Conservation (phyloP, 2,797 vertebrate genomes). For the Lutjanus argentimaculatus region DNA sequence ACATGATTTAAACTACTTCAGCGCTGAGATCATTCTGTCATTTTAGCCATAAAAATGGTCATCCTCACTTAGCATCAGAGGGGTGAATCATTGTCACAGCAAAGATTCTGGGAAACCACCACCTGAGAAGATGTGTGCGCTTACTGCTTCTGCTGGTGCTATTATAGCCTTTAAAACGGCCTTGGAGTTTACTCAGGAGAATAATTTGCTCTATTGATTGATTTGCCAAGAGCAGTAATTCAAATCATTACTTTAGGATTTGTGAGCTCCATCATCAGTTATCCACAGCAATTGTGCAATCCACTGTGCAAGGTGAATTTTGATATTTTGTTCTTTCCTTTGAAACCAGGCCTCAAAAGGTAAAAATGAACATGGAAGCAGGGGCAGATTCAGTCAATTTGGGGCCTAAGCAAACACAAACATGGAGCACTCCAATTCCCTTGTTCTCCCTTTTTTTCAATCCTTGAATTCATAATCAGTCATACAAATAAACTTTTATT, state of each 20-base stretch:
- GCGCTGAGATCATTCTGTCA: slow-evolving; percentile 33
- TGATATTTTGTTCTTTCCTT: background rate
- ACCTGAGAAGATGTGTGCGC: slow-evolving; percentile 2
- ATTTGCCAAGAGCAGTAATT: slow-evolving; percentile 4
- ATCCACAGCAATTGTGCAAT: background rate
- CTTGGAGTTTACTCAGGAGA: background rate
- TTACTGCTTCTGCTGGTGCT: background rate
- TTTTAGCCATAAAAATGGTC: slow-evolving; percentile 37
- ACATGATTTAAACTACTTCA: slow-evolving; percentile 26
- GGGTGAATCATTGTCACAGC: slow-evolving; percentile 34
- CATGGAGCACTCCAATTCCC: too few species aligned
- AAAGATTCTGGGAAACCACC: slow-evolving; percentile 10
- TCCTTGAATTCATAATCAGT: too few species aligned
- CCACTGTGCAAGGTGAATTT: background rate
- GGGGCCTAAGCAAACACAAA: too few species aligned
- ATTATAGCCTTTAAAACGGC: background rate
- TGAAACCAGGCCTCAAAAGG: background rate
- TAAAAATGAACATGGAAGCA: too few species aligned
- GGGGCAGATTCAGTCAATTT: too few species aligned
- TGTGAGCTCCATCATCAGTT: slow-evolving; percentile 19
- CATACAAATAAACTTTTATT: too few species aligned
- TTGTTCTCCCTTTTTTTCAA: too few species aligned
- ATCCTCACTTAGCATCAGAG: slow-evolving; percentile 26
- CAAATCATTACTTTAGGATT: slow-evolving; percentile 17
- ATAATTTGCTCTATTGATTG: slow-evolving; percentile 29